These are phyloP conservation scores for Mamestra configurata DNA, from an alignment of 1,140 invertebrate species.

Conservation along the genomic window DNA sequence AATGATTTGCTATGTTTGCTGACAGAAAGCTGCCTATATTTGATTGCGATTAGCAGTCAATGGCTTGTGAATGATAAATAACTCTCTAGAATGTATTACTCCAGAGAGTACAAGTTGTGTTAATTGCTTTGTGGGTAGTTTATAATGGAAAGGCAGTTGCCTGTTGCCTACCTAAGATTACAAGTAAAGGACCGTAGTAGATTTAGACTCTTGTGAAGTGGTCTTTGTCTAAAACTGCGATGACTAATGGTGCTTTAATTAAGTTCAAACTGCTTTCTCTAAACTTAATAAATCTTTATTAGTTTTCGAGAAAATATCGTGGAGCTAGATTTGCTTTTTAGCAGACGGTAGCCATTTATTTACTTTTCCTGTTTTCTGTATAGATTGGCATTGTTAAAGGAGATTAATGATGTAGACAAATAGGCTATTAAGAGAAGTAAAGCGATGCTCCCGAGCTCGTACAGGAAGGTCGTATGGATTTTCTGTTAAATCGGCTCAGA, in stretches of 20 bases:
- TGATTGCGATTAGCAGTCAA: background rate
- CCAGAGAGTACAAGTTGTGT: background rate
- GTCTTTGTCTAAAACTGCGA: background rate
- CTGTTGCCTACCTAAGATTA: background rate
- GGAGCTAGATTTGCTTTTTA: background rate
- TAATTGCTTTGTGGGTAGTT: background rate
- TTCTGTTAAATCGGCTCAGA: constrained; percentile 9
- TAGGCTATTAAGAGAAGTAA: constrained; percentile 30
- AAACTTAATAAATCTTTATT: background rate
- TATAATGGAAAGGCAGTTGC: background rate
- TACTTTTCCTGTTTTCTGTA: background rate
- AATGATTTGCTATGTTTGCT: background rate
- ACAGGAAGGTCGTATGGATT: background rate
- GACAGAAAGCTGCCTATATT: background rate
- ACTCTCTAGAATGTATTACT: background rate
- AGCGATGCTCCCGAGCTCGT: background rate
- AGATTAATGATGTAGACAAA: constrained; percentile 28
- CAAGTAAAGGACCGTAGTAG: background rate
- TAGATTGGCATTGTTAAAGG: constrained; percentile 18
- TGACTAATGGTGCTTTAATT: constrained; percentile 8
- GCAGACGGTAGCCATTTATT: background rate
- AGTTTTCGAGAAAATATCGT: background rate
- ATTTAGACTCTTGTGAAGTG: background rate
- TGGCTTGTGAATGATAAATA: background rate
- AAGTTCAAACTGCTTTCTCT: background rate